Conservation (phyloP, 1,140 invertebrate species). For the Wasmannia auropunctata region DNA sequence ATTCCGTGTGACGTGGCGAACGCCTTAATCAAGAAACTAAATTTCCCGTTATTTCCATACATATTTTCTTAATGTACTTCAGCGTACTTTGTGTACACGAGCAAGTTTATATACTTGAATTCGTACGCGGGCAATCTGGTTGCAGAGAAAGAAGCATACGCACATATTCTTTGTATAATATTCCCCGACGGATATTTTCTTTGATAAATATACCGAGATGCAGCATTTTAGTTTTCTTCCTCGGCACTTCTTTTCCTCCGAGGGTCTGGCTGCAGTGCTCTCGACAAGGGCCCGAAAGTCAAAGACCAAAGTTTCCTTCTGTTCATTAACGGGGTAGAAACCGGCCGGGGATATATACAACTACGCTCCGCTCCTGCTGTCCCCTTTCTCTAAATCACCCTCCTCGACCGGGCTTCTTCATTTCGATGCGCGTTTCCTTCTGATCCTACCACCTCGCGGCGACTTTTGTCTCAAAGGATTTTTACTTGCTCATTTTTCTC, state of each 20-base stretch:
- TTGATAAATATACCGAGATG: conserved; percentile 72
- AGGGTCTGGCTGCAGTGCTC: conserved; percentile 62
- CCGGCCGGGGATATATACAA: conserved; percentile 73
- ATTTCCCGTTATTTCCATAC: conserved; percentile 63
- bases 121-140: not conserved
- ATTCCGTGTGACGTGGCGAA: conserved; percentile 74
- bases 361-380: conserved; percentile 58
- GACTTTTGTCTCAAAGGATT: conserved; percentile 82
- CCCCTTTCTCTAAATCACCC: conserved; percentile 72
- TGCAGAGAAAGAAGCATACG: not conserved
- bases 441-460: conserved; percentile 65
- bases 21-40: conserved; percentile 79
- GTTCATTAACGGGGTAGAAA: conserved; percentile 77
- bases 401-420: conserved; percentile 37
- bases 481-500: conserved; percentile 81
- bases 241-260: conserved; percentile 60
- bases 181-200: conserved; percentile 16
- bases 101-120: not conserved
- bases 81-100: not conserved
- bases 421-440: conserved; percentile 69
- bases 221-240: conserved; percentile 54
- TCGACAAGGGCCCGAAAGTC: conserved; percentile 71
- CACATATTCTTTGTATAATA: not conserved
- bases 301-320: conserved; percentile 81
- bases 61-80: not conserved